Base-by-base conservation (phyloP, 2,113 vertebrate genomes). In the Tragelaphus buxtoni region DNA sequence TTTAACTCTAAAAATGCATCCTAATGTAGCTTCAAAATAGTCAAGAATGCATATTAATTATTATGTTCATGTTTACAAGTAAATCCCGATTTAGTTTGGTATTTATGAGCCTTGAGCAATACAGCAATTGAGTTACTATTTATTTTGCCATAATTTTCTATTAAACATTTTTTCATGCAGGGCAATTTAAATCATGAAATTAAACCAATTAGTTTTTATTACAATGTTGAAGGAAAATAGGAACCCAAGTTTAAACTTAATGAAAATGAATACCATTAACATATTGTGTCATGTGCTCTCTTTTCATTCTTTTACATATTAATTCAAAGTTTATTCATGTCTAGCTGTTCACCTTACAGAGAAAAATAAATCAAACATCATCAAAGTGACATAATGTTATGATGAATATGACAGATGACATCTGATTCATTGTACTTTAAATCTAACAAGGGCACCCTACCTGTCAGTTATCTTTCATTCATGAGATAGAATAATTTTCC, bases 361-460 rank as follows among this genome's bases (percentile, higher is more conserved):
- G 94, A 45, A 91, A 97, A 91, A 60, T 96, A 92, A 88, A 94
- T 95, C 55, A 97, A 88, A 94, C 58, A 94, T 91, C 65, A 95
- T 91, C 79, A 92, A 82, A 74, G 22, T 97, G 81, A 45, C 28
- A 90, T 90, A 87, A 95, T 74, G 9, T 93, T 96, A 96, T 96
- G 65, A 94, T 74, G 45, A 93, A 47, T 81, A 69, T 85, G 51
- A 92, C 69, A 94, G 55, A 84, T 55, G 8, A 91, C 39, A 96
- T 88, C 30, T 79, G 60, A 96, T 56, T 95, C 79, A 72, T 84
- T 85, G 20, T 69, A 88, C 30, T 92, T 93, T 82, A 76, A 69
- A 53, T 80, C 28, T 94, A 96, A 97, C 49, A 97, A 94, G 77
- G 69, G 49, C 56, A 96, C 9, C 6, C 32, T 69, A 55, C 7